Evolutionary conservation across 2,888 invertebrate genomes (phyloP).

Genomic region (Oligia strigilis): DNA sequence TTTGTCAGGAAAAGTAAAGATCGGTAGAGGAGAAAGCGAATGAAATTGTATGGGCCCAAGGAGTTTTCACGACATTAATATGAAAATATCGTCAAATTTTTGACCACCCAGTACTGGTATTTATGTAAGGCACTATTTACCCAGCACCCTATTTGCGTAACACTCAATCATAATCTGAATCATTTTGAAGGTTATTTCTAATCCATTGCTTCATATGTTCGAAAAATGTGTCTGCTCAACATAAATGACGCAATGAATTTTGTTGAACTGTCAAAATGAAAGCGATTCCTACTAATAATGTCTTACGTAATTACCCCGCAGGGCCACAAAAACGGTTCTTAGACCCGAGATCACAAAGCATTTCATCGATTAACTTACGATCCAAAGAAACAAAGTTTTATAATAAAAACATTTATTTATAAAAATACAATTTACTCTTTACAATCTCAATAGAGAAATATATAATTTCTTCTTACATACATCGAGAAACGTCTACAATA

Average conservation of each 20-base stretch:
- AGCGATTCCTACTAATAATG: background rate
- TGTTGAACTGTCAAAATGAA: background rate
- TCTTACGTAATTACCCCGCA: background rate
- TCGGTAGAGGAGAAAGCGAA: background rate
- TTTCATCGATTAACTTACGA: background rate
- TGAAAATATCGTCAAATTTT: no score
- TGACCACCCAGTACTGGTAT: background rate
- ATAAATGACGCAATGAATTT: background rate
- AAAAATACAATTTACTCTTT: conserved; percentile 84
- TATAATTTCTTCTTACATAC: conserved; percentile 78
- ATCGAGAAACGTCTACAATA: conserved; percentile 75
- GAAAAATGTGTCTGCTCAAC: background rate
- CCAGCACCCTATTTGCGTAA: no score
- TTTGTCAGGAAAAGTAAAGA: background rate
- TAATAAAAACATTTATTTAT: conserved; percentile 82
- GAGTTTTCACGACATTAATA: no score
- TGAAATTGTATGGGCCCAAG: background rate
- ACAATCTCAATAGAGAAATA: conserved; percentile 86
- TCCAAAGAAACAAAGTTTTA: conserved; percentile 24
- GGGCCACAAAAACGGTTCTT: background rate
- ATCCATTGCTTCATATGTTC: background rate
- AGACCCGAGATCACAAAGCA: background rate
- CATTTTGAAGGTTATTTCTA: background rate
- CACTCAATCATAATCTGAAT: background rate
- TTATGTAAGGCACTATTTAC: background rate